phyloP scores from a whole-genome alignment of 2,888 invertebrate genomes.

The Meliscaeva auricollis region DNA sequence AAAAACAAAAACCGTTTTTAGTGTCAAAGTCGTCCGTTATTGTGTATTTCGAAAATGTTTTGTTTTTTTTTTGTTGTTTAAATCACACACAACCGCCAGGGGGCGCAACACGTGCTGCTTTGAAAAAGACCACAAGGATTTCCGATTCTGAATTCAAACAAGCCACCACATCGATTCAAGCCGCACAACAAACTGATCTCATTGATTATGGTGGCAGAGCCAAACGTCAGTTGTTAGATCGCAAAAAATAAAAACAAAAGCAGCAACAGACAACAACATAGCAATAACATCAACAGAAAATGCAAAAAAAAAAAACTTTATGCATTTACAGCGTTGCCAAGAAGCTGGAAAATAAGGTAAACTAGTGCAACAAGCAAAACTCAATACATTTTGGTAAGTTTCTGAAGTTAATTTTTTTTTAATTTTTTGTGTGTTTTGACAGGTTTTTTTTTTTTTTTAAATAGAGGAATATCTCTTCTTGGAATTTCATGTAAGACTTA shows the following conservation, averaged over 20 bases:
- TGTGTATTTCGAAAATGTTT: neutral
- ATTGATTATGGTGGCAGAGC: constrained; percentile 68
- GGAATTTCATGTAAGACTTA: too few species aligned
- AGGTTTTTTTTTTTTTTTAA: too few species aligned
- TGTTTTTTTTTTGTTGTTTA: constrained; percentile 1
- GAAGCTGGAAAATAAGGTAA: neutral
- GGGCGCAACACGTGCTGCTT: constrained; percentile 23
- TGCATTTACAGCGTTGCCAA: constrained; percentile 20
- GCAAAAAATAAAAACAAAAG: constrained; percentile 53
- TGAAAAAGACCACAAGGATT: constrained; percentile 40
- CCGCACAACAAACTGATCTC: constrained; percentile 76
- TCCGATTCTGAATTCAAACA: constrained; percentile 44
- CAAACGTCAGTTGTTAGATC: constrained; percentile 71
- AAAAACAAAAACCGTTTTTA: neutral
- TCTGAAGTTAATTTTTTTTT: too few species aligned
- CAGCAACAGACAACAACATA: constrained; percentile 31
- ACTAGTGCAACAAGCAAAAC: too few species aligned
- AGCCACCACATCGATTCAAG: constrained; percentile 75
- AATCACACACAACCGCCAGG: neutral
- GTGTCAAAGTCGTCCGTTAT: neutral
- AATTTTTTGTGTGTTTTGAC: too few species aligned
- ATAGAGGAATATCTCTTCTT: too few species aligned
- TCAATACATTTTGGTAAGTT: too few species aligned
- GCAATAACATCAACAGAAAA: constrained; percentile 61
- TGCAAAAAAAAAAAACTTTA: constrained; percentile 49